phyloP scores from a whole-genome alignment of 2,797 vertebrate genomes.

The Enteromius radiatus region DNA sequence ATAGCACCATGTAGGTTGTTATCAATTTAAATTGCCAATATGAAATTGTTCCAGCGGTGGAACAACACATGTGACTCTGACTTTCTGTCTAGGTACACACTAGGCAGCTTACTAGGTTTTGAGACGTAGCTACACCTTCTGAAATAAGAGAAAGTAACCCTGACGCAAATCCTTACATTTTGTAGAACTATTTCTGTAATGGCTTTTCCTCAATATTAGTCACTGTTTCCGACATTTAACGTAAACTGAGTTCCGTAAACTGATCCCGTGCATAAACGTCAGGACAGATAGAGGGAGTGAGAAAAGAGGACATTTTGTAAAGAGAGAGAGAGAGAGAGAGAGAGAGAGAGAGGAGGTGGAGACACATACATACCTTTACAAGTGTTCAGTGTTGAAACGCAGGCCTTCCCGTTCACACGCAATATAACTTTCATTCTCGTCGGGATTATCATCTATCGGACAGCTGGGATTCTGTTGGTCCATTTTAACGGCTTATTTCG shows the following conservation, averaged over 20 bases:
- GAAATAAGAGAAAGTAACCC: background rate
- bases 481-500: background rate
- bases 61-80: background rate
- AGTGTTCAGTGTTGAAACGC: conserved; percentile 27
- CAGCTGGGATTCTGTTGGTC: background rate
- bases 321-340: conserved; percentile 12
- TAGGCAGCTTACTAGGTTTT: background rate
- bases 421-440: background rate
- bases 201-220: background rate
- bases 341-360: conserved; percentile 27
- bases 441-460: background rate
- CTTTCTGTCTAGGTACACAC: background rate
- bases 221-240: background rate
- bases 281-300: conserved; percentile 9
- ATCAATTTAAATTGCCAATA: background rate
- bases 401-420: conserved; percentile 22
- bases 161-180: conserved; percentile 7
- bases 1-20: background rate
- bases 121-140: background rate
- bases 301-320: conserved; percentile 26
- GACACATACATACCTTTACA: conserved; percentile 42
- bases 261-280: conserved; percentile 13
- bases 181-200: conserved; percentile 1
- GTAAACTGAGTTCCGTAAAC: conserved; percentile 16
- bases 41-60: background rate